Base-by-base conservation (phyloP, 2,113 vertebrate genomes). In the Indicator maculatus region DNA sequence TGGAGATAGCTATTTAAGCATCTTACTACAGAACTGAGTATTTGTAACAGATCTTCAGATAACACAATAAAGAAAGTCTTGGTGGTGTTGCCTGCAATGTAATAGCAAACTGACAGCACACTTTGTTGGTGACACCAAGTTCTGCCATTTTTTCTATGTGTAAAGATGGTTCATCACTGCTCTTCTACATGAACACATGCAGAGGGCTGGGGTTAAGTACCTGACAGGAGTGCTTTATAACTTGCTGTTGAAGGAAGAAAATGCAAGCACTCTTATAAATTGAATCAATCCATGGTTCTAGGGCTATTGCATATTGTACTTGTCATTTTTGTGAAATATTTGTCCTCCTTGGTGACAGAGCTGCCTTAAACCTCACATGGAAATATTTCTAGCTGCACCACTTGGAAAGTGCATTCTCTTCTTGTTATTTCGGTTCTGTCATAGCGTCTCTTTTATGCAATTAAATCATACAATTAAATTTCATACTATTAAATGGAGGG, bases 41-140 rank as follows among this genome's bases (percentile, higher is more conserved):
- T 56, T 93, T 71, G 64, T 52, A 56, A 30, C 39, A 88, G 72
- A 72, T 87, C 78, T 93, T 58, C 76, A 93, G 69, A 94, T 91
- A 91, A 89, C 91, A 60, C 36, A 88, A 79, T 17, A 33, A 60
- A 72, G 6, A 11, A 44, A 5, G 23, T 11, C 12, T 63, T 44
- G 67, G 44, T 76, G 71, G 20, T 74, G 56, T 84, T 92, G 74
- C 75, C 88, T 73, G 95, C 44, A 28, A 9, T 81, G 61, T 77
- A 95, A 79, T 93, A 84, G 59, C 15, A 23, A 86, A 73, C 39
- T 81, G 89, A 84, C 21, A 91, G 94, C 83, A 74, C 63, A 45
- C 91, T 87, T 90, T 88, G 73, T 94, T 64, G 93, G 90, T 75
- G 74, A 91, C 94, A 83, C 39, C 75, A 89, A 72, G 75, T 55